These are phyloP conservation scores for Nephrocerus scutellatus DNA, from an alignment of 2,888 invertebrate species.

Conservation along the genomic window DNA sequence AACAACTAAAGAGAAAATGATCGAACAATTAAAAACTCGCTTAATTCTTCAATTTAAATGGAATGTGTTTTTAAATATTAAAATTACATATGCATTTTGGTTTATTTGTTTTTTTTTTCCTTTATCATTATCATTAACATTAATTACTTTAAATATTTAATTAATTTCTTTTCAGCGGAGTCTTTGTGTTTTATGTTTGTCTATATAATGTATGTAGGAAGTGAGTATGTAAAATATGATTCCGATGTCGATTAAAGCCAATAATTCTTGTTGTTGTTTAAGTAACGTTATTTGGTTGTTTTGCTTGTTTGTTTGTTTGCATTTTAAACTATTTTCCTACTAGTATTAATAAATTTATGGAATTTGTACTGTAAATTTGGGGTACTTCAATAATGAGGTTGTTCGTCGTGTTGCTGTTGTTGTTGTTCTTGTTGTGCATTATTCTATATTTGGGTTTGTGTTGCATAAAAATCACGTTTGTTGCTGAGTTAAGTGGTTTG, in stretches of 20 bases:
- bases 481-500: conserved; percentile 12
- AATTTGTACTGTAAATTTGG: conserved; percentile 24
- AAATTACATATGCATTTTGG: conserved; percentile 16
- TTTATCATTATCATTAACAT: too few species aligned
- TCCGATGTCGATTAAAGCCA: conserved; percentile 22
- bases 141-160: too few species aligned
- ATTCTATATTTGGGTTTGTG: conserved; percentile 13
- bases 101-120: conserved; percentile 9
- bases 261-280: conserved; percentile 6
- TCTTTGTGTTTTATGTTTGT: conserved; percentile 1
- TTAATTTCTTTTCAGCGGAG: too few species aligned
- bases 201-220: too few species aligned
- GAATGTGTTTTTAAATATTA: conserved; percentile 23
- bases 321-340: conserved; percentile 12
- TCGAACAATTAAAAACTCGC: conserved; percentile 3
- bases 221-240: too few species aligned
- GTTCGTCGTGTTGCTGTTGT: neutral
- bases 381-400: conserved; percentile 21
- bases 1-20: conserved; percentile 10
- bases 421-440: conserved; percentile 10
- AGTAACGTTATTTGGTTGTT: conserved; percentile 26
- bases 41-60: conserved; percentile 21
- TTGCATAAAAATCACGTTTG: conserved; percentile 20
- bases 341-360: conserved; percentile 21
- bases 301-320: conserved; percentile 25